A percentile compares a stretch with the other conserved stretches of the same genome.
Conservation (phyloP, 2,888 invertebrate genomes). For the Micropterix aruncella region DNA sequence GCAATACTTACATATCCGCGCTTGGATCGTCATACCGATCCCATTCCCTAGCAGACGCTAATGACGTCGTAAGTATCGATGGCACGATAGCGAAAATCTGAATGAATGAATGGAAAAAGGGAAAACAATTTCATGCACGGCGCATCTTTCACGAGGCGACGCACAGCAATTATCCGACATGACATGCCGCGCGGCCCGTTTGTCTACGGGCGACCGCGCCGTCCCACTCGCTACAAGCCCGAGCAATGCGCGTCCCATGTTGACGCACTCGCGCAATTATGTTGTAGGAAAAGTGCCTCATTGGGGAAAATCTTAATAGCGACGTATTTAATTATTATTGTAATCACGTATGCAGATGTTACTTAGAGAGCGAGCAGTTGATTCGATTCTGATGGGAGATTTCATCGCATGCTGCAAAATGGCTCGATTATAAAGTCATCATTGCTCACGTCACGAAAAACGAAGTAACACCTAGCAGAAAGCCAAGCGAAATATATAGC, state of each 20-base stretch:
- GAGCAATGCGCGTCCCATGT: not conserved
- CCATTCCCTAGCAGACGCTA: too few relatives aligned
- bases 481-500: not conserved
- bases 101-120: too few relatives aligned
- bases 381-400: not conserved
- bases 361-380: not conserved
- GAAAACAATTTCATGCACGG: not conserved
- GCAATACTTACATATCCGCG: too few relatives aligned
- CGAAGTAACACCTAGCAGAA: not conserved
- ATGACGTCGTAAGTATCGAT: too few relatives aligned
- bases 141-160: not conserved
- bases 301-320: not conserved
- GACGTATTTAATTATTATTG: not conserved
- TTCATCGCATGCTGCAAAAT: not conserved
- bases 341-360: not conserved
- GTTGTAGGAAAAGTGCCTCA: not conserved
- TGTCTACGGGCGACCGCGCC: too few relatives aligned
- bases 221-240: too few relatives aligned
- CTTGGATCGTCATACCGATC: too few relatives aligned
- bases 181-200: not conserved
- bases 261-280: not conserved
- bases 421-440: not conserved
- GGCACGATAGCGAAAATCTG: too few relatives aligned
- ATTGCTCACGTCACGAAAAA: not conserved
- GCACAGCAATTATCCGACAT: not conserved